Percentiles rank a stretch among this genome's conserved stretches.
Evolutionary conservation across 2,797 vertebrate species (phyloP).

Genomic region (Eidolon dupreanum): DNA sequence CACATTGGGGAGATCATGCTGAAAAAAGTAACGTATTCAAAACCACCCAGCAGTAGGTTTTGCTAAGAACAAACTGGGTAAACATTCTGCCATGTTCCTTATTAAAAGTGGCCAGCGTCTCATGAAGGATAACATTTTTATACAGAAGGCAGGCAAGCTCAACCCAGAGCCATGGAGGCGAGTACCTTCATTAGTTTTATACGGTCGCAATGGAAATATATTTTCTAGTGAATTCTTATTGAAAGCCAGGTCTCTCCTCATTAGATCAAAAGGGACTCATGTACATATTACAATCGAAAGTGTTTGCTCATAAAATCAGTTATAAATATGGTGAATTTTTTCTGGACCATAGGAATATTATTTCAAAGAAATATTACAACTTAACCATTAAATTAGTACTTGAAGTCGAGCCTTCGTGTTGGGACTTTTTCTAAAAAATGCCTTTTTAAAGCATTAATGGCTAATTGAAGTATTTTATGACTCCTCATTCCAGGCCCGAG

Average conservation of each 20-base stretch:
- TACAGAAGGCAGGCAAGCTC: conserved; percentile 62
- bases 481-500: conserved; percentile 84
- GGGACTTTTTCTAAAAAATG: conserved; percentile 81
- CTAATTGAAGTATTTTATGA: conserved; percentile 85
- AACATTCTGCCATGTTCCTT: conserved; percentile 64
- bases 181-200: conserved; percentile 63
- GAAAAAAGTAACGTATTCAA: background rate
- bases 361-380: conserved; percentile 88
- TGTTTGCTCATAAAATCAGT: conserved; percentile 84
- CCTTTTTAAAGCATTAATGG: conserved; percentile 86
- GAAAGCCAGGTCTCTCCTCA: conserved; percentile 82
- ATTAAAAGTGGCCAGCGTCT: conserved; percentile 51
- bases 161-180: conserved; percentile 48
- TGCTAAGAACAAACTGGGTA: background rate
- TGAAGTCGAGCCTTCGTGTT: conserved; percentile 85
- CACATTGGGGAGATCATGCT: conserved; percentile 51
- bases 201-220: conserved; percentile 76
- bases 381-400: conserved; percentile 87
- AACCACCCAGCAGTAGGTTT: conserved; percentile 38
- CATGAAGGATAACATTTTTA: conserved; percentile 70
- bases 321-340: conserved; percentile 86
- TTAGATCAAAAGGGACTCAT: conserved; percentile 80
- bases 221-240: conserved; percentile 79
- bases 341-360: conserved; percentile 88
- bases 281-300: conserved; percentile 83